Conservation (phyloP, 2,113 vertebrate genomes). For the Bubo bubo region DNA sequence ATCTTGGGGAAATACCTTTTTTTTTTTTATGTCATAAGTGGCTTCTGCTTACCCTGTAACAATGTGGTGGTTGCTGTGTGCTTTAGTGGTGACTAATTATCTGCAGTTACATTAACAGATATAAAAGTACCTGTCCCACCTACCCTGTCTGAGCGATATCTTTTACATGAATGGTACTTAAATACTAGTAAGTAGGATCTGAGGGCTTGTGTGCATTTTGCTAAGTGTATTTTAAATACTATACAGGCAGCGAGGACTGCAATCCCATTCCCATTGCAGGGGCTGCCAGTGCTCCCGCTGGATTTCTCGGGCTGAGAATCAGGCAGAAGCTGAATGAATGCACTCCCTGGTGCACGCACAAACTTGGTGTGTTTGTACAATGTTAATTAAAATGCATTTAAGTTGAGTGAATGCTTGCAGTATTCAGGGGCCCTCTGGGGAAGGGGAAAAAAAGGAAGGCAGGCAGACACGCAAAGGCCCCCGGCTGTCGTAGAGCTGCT, state of each 20-base stretch:
- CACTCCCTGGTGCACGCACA: not conserved
- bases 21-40: not conserved
- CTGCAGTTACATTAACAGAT: not conserved
- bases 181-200: not conserved
- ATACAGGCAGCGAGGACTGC: not conserved
- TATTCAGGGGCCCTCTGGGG: conserved; percentile 19
- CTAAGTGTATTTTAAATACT: not conserved
- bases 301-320: not conserved
- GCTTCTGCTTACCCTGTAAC: not conserved
- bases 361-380: conserved; percentile 42
- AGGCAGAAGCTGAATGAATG: not conserved
- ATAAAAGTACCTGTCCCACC: not conserved
- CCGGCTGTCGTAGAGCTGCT: not conserved
- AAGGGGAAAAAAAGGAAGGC: not conserved
- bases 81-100: conserved; percentile 35
- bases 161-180: not conserved
- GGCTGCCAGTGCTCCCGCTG: not conserved
- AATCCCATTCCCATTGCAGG: fast-evolving
- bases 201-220: not conserved
- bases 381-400: conserved; percentile 71
- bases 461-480: not conserved
- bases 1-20: conserved; percentile 6
- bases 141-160: not conserved
- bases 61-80: not conserved
- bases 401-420: conserved; percentile 55